A percentile compares a stretch with the other conserved stretches of the same genome.
Conservation (phyloP, 64 coral and sea anemone genomes). For the Montipora cactus region DNA sequence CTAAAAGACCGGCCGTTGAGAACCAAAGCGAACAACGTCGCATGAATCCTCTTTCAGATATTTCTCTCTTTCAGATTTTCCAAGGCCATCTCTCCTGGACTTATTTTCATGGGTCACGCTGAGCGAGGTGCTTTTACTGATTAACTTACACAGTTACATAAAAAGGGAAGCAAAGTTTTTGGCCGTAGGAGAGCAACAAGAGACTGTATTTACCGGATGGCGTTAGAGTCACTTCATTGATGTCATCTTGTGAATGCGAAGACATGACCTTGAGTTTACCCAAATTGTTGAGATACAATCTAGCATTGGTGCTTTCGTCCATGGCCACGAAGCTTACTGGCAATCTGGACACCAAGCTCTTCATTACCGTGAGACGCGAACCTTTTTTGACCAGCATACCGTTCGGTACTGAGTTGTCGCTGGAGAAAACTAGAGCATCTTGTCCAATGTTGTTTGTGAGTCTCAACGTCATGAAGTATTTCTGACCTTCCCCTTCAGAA, state of each 20-base stretch:
- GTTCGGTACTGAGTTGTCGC: conserved; percentile 45
- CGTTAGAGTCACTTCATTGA: conserved; percentile 18
- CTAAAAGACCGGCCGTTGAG: too few species aligned
- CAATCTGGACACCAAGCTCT: not conserved
- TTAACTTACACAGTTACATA: too few species aligned
- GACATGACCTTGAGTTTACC: conserved; percentile 40
- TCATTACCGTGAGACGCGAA: conserved; percentile 8
- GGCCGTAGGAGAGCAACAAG: too few species aligned
- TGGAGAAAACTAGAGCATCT: conserved; percentile 32
- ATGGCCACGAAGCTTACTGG: conserved; percentile 27
- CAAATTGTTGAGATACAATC: conserved; percentile 45
- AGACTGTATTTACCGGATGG: conserved; percentile 2
- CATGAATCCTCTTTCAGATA: too few species aligned
- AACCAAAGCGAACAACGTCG: too few species aligned
- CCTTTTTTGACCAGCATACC: conserved; percentile 49
- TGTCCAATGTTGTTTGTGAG: conserved; percentile 45
- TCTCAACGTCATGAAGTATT: conserved; percentile 49
- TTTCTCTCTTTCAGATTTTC: too few species aligned
- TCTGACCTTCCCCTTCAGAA: conserved; percentile 53
- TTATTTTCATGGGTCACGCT: too few species aligned
- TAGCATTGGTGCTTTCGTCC: not conserved
- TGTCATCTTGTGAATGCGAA: conserved; percentile 29
- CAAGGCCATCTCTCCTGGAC: too few species aligned
- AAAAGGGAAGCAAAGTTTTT: too few species aligned
- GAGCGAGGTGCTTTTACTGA: too few species aligned